phyloP scores from a whole-genome alignment of 2,113 vertebrate genomes.

The Casuarius casuarius region DNA sequence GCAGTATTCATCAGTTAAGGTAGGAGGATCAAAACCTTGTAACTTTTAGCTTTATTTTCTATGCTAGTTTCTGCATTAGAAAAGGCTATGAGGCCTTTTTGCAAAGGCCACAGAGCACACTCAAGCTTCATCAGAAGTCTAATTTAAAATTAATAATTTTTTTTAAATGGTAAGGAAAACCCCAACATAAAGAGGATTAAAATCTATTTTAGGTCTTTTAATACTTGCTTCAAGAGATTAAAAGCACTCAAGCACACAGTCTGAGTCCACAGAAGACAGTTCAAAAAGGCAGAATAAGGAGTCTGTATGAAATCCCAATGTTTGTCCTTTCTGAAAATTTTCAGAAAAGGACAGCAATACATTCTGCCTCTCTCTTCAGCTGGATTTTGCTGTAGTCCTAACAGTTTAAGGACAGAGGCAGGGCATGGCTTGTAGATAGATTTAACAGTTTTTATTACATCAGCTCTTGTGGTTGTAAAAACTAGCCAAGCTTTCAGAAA shows the following conservation, averaged over 20 bases:
- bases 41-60: background rate
- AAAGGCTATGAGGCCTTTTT: background rate
- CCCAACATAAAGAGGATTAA: background rate
- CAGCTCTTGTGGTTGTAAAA: background rate
- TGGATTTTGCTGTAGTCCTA: background rate
- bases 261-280: background rate
- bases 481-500: background rate
- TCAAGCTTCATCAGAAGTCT: background rate
- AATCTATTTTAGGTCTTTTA: background rate
- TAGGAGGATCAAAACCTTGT: background rate
- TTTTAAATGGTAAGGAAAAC: background rate
- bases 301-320: background rate
- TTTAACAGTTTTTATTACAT: background rate
- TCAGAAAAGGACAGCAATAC: background rate
- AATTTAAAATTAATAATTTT: background rate
- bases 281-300: background rate
- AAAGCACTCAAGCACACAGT: background rate
- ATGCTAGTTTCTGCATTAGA: background rate
- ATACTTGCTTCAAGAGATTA: background rate
- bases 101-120: background rate
- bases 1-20: background rate
- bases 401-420: background rate
- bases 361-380: background rate
- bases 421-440: background rate
- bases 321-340: background rate